Conservation (phyloP, 2,113 vertebrate genomes). For the Lipophrys pholis region DNA sequence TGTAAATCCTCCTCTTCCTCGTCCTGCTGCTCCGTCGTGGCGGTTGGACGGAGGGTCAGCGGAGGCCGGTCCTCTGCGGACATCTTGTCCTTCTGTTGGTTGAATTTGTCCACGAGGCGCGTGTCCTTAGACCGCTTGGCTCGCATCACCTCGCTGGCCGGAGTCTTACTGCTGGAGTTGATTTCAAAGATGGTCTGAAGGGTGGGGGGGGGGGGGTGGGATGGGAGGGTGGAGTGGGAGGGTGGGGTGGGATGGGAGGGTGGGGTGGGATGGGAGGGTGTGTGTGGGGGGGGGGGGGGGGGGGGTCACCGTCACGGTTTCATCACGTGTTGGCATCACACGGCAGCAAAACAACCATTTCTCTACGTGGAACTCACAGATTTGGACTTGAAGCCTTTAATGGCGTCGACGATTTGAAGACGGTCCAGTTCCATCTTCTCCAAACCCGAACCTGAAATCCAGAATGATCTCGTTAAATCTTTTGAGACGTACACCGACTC, state of each 20-base stretch:
- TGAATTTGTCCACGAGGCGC: constrained; percentile 85
- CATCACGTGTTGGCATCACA: not conserved
- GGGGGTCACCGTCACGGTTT: not conserved
- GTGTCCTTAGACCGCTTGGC: constrained; percentile 87
- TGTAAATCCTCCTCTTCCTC: constrained; percentile 63
- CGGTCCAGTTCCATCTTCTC: constrained; percentile 88
- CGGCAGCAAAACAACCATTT: not conserved
- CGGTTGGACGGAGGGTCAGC: not conserved
- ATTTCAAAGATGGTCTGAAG: constrained; percentile 97
- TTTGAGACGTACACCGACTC: too few species aligned
- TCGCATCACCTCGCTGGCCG: constrained; percentile 89
- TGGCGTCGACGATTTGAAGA: constrained; percentile 90
- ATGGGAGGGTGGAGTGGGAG: too few species aligned
- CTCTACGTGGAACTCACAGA: constrained; percentile 81
- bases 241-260: not conserved
- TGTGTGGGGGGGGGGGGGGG: not conserved
- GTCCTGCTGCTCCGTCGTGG: constrained; percentile 37
- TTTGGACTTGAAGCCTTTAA: constrained; percentile 91
- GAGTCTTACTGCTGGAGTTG: constrained; percentile 88
- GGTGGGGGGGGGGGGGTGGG: not conserved
- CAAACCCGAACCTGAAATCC: constrained; percentile 83
- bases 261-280: too few species aligned
- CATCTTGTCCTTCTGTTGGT: constrained; percentile 74
- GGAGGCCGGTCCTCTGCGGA: constrained; percentile 51
- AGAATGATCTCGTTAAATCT: too few species aligned